Evolutionary conservation across 2,888 invertebrate species (phyloP), one percentile per base, ranked within the genome.

Genomic region (Tyria jacobaeae): DNA sequence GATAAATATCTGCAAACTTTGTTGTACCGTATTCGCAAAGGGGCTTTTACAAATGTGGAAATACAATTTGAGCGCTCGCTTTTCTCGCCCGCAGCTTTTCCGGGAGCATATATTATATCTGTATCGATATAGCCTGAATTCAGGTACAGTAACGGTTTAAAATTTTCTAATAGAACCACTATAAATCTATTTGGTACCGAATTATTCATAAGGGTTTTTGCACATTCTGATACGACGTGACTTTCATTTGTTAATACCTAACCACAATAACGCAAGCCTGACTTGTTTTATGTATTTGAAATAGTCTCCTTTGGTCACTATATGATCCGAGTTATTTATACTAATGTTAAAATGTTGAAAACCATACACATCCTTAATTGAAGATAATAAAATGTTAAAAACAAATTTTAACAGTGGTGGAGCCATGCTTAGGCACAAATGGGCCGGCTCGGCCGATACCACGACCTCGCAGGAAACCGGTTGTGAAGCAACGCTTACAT

Each of bases 1-100:
- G 89, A 89, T 89, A 87, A 89, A 89, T 88, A 86, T 89, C 88
- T 86, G 78, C 82, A 87, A 89, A 89, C 81, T 87, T 88, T 85
- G 84, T 82, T 79, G 81, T 78, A 67, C 72, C 75, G 77, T 81
- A 80, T 83, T 81, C 81, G 77, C 80, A 82, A 77, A 80, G 80
- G 77, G 75, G 84, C 85, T 88, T 87, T 89, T 85, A 84, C 83
- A 83, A 84, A 83, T 80, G 82, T 80, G 83, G 79, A 79, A 83
- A 86, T 79, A 85, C 88, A 85, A 89, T 87, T 88, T 85, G 80
- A 79, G 79, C 76, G 76, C 82, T 80, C 83, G 83, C 84, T 79
- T 80, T 80, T 81, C 81, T 82, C 81, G 84, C 84, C 82, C 77
- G 83, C 78, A 83, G 86, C 82, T 66, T 66, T 71, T 61, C 57